Base-by-base conservation (phyloP, 37 sponge, comb jelly and placozoan genomes). In the Agelas oroides region DNA sequence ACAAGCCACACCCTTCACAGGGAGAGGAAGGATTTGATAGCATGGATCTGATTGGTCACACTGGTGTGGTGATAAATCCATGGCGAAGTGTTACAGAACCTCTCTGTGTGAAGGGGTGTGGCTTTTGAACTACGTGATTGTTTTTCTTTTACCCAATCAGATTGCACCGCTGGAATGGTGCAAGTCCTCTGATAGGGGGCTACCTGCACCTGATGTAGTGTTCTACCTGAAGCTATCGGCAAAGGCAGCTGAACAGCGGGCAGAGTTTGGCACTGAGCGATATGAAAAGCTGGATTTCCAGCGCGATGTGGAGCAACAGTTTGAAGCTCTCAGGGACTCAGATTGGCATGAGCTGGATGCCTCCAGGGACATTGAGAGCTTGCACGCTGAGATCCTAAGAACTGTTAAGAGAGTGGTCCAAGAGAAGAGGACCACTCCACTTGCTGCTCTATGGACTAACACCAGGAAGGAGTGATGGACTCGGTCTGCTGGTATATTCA, bases 161-260 rank as follows among this genome's bases (percentile, higher is more conserved):
- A 77, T 71, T 34, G 89, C 93, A 33, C 27, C 78, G 18, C 35
- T 96, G 65, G 84, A 85, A 12, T 96, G 97, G 97, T 96, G 95
- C 64, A 94, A 86, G 52, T 63, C 75, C 11, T 87, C 95, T 41
- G 97, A 96, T 37, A 33, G 69, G 5, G 97, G 97, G 23, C 80
- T 96, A 2, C 88, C 92, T 0, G 56, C 66, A 24, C 97, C 97
- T 27, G 97, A 96, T 59, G 57, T 88, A 24, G 97, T 96, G 33
- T 81, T 91, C 65, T 94, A 85, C 77, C 75, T 96, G 39, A 52
- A 46, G 33, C 80, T 96, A 12, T 53, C 97, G 16, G 59, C 80
- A 32, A 67, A 71, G 34, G 90, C 57, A 17, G 95, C 95, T 21
- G 52, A 74, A 70, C 23, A 79, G 33, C 77, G 97, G 59, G 84